Conservation (phyloP, 1,140 invertebrate species). For the Hycleus cichorii region DNA sequence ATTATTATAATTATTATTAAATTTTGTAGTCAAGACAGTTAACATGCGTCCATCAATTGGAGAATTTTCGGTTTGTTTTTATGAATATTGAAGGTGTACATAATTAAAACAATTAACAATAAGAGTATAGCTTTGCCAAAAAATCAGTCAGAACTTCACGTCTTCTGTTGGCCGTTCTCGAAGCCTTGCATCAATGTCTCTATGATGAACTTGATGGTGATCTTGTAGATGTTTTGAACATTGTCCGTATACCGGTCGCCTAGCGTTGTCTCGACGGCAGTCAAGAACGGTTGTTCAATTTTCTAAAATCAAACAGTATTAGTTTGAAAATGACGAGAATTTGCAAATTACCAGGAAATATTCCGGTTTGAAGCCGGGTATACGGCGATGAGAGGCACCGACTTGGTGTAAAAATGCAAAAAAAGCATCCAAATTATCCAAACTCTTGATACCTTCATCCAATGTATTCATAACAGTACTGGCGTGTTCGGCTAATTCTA, state of each 20-base stretch:
- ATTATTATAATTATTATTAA: no score
- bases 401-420: constrained; percentile 74
- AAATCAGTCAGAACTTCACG: constrained; percentile 21
- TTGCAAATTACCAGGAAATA: constrained; percentile 70
- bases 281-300: constrained; percentile 82
- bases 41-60: no score
- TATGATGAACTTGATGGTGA: constrained; percentile 86
- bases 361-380: constrained; percentile 76
- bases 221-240: constrained; percentile 84
- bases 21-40: no score
- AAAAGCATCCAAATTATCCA: constrained; percentile 79
- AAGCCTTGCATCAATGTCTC: constrained; percentile 77
- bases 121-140: no score
- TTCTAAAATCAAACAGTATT: constrained; percentile 58
- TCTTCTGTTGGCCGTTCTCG: constrained; percentile 47
- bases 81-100: no score
- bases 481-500: constrained; percentile 80
- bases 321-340: neutral
- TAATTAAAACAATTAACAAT: no score
- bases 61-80: no score
- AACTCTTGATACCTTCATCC: constrained; percentile 75
- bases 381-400: constrained; percentile 72
- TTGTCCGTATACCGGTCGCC: constrained; percentile 86
- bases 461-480: constrained; percentile 82
- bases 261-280: constrained; percentile 74